A percentile compares a stretch with the other conserved stretches of the same genome.
These are phyloP conservation scores for Drosophila koepferae DNA, from an alignment of 2,888 invertebrate genomes.

Conservation along the genomic window DNA sequence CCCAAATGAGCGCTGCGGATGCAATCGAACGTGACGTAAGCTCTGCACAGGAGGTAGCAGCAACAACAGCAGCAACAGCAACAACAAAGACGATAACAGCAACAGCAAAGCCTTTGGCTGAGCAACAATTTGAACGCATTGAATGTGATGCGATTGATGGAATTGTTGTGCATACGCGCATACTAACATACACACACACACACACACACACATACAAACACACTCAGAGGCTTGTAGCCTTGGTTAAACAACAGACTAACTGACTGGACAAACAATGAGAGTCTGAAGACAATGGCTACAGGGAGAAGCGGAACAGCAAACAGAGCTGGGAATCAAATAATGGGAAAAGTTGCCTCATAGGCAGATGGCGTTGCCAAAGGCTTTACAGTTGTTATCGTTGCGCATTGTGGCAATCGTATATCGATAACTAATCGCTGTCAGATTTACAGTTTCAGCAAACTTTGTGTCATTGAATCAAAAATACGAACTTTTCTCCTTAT, in stretches of 20 bases:
- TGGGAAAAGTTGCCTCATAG: conserved; percentile 5
- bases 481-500: neutral
- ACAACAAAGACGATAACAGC: conserved; percentile 6
- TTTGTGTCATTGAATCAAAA: neutral
- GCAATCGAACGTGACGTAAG: conserved; percentile 51
- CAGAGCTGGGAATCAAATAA: conserved; percentile 2
- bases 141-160: conserved; percentile 64
- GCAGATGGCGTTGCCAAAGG: neutral
- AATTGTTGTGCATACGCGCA: conserved; percentile 37
- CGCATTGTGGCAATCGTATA: neutral
- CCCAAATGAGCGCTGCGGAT: conserved; percentile 49
- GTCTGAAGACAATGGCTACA: conserved; percentile 7
- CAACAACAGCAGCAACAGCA: conserved; percentile 3
- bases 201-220: conserved; percentile 11
- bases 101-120: conserved; percentile 17
- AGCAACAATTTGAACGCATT: conserved; percentile 56
- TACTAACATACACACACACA: conserved; percentile 10
- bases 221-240: conserved; percentile 19
- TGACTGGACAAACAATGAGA: conserved; percentile 32
- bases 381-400: neutral
- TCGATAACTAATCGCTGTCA: conserved; percentile 7
- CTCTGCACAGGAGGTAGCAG: conserved; percentile 11
- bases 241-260: conserved; percentile 50
- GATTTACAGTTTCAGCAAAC: neutral
- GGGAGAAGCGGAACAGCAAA: neutral